These are phyloP conservation scores for Bicyclus anynana DNA, from an alignment of 1,140 invertebrate genomes.

Conservation along the genomic window DNA sequence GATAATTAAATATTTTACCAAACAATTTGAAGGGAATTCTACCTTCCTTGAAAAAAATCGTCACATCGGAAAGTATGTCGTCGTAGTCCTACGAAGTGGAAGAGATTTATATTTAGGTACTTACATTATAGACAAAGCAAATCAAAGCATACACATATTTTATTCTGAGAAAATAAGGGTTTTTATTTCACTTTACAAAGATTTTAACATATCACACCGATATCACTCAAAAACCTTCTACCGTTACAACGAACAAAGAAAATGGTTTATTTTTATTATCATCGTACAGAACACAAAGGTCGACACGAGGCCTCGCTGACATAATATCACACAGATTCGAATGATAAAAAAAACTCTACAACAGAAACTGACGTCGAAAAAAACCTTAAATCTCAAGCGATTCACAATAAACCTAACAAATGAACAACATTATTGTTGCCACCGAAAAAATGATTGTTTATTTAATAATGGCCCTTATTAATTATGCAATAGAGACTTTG, in stretches of 20 bases:
- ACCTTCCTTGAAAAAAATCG: too few species aligned
- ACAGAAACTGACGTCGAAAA: conserved; percentile 36
- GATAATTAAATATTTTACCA: too few species aligned
- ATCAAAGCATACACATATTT: too few species aligned
- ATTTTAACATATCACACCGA: conserved; percentile 1
- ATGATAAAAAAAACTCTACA: conserved; percentile 41
- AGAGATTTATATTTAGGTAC: too few species aligned
- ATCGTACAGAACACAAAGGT: conserved; percentile 42
- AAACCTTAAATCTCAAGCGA: conserved; percentile 44
- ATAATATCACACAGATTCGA: conserved; percentile 60
- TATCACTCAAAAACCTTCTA: conserved; percentile 17
- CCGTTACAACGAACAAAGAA: conserved; percentile 51
- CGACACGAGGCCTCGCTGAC: conserved; percentile 50
- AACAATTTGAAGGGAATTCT: too few species aligned
- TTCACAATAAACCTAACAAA: conserved; percentile 54
- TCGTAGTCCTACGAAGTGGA: too few species aligned
- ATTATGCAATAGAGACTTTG: conserved; percentile 32
- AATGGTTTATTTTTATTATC: conserved; percentile 54
- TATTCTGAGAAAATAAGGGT: too few species aligned
- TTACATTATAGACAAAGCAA: too few species aligned
- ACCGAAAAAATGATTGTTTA: conserved; percentile 3
- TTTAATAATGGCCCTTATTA: conserved; percentile 29
- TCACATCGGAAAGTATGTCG: too few species aligned
- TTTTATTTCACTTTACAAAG: background rate
- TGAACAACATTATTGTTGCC: conserved; percentile 12